Percentiles rank a stretch among this genome's conserved stretches.
Evolutionary conservation across 2,797 vertebrate species (phyloP).

Genomic region (Sebastes itinus): DNA sequence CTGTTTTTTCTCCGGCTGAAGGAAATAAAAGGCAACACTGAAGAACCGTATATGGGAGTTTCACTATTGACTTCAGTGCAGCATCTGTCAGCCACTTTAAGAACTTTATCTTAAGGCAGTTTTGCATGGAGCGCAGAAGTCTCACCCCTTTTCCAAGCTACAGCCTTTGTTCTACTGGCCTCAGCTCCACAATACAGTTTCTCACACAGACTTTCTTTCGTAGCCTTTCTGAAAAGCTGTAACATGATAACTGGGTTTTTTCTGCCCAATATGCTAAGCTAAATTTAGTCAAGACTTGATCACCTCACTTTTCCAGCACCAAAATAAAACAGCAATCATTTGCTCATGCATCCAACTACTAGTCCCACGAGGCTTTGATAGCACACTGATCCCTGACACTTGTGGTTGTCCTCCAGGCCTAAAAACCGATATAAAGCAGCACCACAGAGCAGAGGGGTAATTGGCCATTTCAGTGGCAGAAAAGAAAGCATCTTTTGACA

Average conservation of each 20-base stretch:
- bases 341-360: conserved; percentile 34
- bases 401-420: conserved; percentile 18
- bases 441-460: conserved; percentile 29
- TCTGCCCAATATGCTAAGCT: conserved; percentile 17
- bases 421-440: conserved; percentile 24
- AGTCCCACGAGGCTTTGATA: conserved; percentile 24
- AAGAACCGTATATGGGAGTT: conserved; percentile 31
- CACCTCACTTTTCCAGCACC: conserved; percentile 32
- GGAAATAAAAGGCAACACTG: conserved; percentile 46
- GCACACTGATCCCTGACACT: conserved; percentile 23
- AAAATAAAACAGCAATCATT: conserved; percentile 49
- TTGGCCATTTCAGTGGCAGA: conserved; percentile 38
- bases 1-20: conserved; percentile 26
- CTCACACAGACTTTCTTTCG: conserved; percentile 37
- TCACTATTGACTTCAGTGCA: conserved; percentile 39
- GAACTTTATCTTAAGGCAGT: conserved; percentile 69
- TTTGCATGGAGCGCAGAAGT: conserved; percentile 58
- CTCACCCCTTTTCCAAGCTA: conserved; percentile 28
- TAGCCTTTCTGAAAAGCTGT: conserved; percentile 33
- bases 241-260: conserved; percentile 37
- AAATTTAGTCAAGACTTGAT: conserved; percentile 51
- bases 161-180: conserved; percentile 55
- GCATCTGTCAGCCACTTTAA: conserved; percentile 59
- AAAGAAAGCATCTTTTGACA: conserved; percentile 29
- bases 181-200: conserved; percentile 40